phyloP scores from a whole-genome alignment of 2,797 vertebrate genomes.

The Hippocampus kuda region DNA sequence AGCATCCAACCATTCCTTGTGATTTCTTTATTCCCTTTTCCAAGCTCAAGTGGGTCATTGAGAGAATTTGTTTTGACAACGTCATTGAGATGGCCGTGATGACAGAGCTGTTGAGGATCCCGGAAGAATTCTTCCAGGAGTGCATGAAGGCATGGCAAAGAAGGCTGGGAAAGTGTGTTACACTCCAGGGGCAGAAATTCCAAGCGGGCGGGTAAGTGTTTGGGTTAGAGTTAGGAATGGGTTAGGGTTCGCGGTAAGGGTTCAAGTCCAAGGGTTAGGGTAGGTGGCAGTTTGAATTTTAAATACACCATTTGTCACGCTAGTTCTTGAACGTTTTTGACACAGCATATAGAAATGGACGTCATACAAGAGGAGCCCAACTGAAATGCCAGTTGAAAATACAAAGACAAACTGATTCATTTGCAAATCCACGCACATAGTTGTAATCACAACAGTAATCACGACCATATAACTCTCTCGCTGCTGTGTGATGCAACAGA shows the following conservation, averaged over 20 bases:
- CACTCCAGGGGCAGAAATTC: not conserved
- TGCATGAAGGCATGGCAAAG: not conserved
- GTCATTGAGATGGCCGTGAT: not conserved
- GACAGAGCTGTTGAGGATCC: no score
- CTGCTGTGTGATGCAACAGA: no score
- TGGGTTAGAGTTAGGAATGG: no score
- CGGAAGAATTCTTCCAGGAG: no score
- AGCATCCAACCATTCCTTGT: not conserved
- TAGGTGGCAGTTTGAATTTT: not conserved
- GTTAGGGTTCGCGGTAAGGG: no score
- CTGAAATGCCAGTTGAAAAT: not conserved
- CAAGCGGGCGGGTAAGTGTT: not conserved
- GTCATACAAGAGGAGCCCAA: not conserved
- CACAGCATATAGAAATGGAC: not conserved
- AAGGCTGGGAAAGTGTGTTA: not conserved
- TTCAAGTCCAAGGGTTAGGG: no score
- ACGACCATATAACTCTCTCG: not conserved
- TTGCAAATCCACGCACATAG: not conserved
- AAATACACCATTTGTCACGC: no score
- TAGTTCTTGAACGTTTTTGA: not conserved
- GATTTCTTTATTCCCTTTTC: not conserved
- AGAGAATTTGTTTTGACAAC: not conserved
- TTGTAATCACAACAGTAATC: not conserved
- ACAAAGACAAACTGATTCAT: not conserved
- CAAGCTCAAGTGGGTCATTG: not conserved